A percentile compares a stretch with the other conserved stretches of the same genome.
phyloP scores from a whole-genome alignment of 2,888 invertebrate species.

The Pedicia rivosa region DNA sequence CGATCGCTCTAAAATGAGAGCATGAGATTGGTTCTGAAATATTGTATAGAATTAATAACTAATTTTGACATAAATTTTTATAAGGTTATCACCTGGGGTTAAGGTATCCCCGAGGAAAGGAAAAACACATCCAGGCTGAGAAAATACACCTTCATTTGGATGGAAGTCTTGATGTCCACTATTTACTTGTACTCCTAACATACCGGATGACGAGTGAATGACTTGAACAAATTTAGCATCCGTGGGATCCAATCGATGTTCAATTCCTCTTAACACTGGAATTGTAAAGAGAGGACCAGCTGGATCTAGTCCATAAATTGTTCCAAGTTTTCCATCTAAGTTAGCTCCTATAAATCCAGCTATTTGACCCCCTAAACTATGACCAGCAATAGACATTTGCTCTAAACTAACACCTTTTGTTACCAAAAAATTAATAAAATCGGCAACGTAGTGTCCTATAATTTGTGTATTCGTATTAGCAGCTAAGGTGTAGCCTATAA shows the following conservation, averaged over 20 bases:
- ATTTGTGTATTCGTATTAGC: no score
- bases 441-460: no score
- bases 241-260: slow-evolving; percentile 22
- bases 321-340: slow-evolving; percentile 22
- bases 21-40: no score
- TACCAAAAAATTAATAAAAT: slow-evolving; percentile 24
- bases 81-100: no score
- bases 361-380: slow-evolving; percentile 28
- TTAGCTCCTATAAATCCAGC: slow-evolving; percentile 25
- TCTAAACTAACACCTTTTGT: slow-evolving; percentile 19
- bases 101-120: slow-evolving; percentile 15
- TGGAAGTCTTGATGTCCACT: slow-evolving; percentile 29
- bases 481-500: no score
- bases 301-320: slow-evolving; percentile 29
- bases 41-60: no score
- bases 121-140: slow-evolving; percentile 24
- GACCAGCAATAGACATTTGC: slow-evolving; percentile 25
- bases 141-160: slow-evolving; percentile 26
- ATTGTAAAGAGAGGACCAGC: slow-evolving; percentile 27
- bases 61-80: no score
- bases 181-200: slow-evolving; percentile 22
- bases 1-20: no score
- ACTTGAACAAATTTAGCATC: slow-evolving; percentile 28
- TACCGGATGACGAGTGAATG: slow-evolving; percentile 27
- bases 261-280: slow-evolving; percentile 22